Percentiles rank a stretch among this genome's conserved stretches.
phyloP scores from a whole-genome alignment of 2,113 vertebrate species.

The Nycticebus coucang region DNA sequence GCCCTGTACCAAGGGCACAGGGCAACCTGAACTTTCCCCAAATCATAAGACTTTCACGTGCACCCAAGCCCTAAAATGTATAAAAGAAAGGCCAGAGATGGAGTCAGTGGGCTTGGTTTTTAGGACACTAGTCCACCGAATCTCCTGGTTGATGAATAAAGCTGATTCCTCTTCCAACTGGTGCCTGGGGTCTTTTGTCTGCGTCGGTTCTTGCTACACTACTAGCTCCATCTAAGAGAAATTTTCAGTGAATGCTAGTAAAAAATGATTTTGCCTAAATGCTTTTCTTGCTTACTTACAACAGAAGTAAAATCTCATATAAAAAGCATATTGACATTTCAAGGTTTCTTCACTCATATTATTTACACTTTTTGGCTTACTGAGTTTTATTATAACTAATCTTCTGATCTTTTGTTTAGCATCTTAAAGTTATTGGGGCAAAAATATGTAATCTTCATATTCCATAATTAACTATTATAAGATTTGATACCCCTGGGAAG shows the following conservation, averaged over 20 bases:
- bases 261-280: constrained; percentile 49
- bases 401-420: constrained; percentile 82
- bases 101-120: too few relatives aligned
- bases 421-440: constrained; percentile 82
- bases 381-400: constrained; percentile 83
- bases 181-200: too few relatives aligned
- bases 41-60: too few relatives aligned
- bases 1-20: too few relatives aligned
- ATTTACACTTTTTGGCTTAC: constrained; percentile 82
- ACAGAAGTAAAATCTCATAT: constrained; percentile 75
- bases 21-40: too few relatives aligned
- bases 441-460: constrained; percentile 79
- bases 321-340: constrained; percentile 84
- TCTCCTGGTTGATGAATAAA: too few relatives aligned
- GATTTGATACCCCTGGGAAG: constrained; percentile 67
- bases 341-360: constrained; percentile 73
- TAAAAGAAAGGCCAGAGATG: too few relatives aligned
- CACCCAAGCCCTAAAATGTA: too few relatives aligned
- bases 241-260: constrained; percentile 17
- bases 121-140: too few relatives aligned
- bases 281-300: constrained; percentile 75
- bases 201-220: too few relatives aligned
- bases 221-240: background rate
- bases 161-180: too few relatives aligned
- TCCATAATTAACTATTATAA: constrained; percentile 80